Conservation (phyloP, 64 coral and sea anemone genomes). For the Orbicella faveolata region DNA sequence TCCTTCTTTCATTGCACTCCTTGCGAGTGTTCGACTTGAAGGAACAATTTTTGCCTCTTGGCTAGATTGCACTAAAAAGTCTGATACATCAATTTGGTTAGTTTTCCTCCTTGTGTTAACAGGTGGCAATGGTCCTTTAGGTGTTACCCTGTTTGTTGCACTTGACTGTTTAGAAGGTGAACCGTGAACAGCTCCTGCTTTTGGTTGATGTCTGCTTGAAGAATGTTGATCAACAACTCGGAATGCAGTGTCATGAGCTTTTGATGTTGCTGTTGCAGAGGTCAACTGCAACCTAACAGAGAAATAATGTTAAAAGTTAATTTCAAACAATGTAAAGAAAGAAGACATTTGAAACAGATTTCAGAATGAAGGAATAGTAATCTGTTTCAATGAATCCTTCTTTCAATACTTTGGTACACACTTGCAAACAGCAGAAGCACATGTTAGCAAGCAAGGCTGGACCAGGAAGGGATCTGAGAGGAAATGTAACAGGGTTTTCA, state of each 20-base stretch:
- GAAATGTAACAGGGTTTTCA: too few relatives aligned
- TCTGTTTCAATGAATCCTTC: too few relatives aligned
- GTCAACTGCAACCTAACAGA: conserved; percentile 20
- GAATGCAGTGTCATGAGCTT: conserved; percentile 36
- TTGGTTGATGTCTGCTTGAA: background rate
- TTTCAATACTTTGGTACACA: too few relatives aligned
- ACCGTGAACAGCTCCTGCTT: background rate
- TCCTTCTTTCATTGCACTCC: conserved; percentile 87
- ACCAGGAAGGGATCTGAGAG: too few relatives aligned
- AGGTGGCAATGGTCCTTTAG: conserved; percentile 80
- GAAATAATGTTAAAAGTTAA: background rate
- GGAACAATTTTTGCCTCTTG: conserved; percentile 67
- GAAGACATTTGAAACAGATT: too few relatives aligned
- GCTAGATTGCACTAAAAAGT: conserved; percentile 77
- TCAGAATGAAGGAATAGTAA: too few relatives aligned
- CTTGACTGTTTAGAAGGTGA: conserved; percentile 25
- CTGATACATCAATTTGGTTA: conserved; percentile 96
- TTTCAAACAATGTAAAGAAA: too few relatives aligned
- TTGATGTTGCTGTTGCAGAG: conserved; percentile 8
- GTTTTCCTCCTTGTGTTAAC: conserved; percentile 86
- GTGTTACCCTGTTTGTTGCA: background rate
- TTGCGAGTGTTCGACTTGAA: conserved; percentile 72
- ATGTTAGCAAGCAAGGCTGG: too few relatives aligned
- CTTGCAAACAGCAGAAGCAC: too few relatives aligned
- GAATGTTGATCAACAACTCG: conserved; percentile 34